Percentiles rank a stretch among this genome's conserved stretches.
phyloP scores from a whole-genome alignment of 2,888 invertebrate genomes.

The Melolontha melolontha region DNA sequence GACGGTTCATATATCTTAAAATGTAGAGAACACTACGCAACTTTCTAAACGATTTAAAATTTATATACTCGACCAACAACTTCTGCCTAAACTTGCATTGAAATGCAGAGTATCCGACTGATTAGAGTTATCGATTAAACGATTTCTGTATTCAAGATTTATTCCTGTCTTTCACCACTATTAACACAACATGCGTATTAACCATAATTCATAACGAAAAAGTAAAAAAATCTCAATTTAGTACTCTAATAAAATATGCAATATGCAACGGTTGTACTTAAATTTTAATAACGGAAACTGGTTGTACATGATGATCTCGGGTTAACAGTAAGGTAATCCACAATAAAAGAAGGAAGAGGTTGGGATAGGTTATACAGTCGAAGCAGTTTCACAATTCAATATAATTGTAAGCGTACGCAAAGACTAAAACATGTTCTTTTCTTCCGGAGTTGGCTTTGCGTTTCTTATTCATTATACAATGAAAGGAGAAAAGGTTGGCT shows the following conservation, averaged over 20 bases:
- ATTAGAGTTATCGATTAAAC: too few species aligned
- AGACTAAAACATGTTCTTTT: constrained; percentile 46
- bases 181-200: too few species aligned
- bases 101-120: too few species aligned
- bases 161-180: too few species aligned
- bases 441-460: constrained; percentile 48
- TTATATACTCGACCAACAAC: too few species aligned
- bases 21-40: too few species aligned
- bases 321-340: constrained; percentile 38
- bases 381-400: constrained; percentile 38
- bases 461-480: constrained; percentile 38
- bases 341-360: constrained; percentile 28
- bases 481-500: constrained; percentile 44
- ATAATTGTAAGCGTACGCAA: constrained; percentile 37
- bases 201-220: too few species aligned
- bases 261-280: constrained; percentile 37
- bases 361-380: constrained; percentile 45
- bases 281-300: constrained; percentile 44
- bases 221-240: too few species aligned
- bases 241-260: background rate
- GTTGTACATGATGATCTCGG: constrained; percentile 43
- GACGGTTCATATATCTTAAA: too few species aligned
- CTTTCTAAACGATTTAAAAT: too few species aligned
- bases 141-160: too few species aligned
- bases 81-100: too few species aligned